Percentiles rank a stretch among this genome's conserved stretches.
phyloP scores from a whole-genome alignment of 2,797 vertebrate species.

The Mormyrops attenuatus region DNA sequence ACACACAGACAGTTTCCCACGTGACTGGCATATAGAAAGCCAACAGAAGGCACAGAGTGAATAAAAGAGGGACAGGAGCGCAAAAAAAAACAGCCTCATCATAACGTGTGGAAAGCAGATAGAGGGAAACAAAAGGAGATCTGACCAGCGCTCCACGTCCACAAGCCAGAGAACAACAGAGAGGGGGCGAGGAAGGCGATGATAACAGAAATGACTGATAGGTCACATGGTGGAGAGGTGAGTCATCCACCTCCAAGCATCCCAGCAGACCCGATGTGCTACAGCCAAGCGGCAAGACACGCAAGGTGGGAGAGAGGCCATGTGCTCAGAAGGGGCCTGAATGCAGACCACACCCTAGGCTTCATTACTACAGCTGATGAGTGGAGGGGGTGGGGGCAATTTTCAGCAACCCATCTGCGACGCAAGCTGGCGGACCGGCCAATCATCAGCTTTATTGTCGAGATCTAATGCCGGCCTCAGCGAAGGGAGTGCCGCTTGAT shows the following conservation, averaged over 20 bases:
- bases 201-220: slow-evolving; percentile 75
- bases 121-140: slow-evolving; percentile 18
- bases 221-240: slow-evolving; percentile 77
- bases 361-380: not conserved
- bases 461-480: not conserved
- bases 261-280: slow-evolving; percentile 56
- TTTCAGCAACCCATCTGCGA: not conserved
- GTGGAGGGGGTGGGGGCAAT: not conserved
- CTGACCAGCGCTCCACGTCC: not conserved
- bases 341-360: not conserved
- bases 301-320: not conserved
- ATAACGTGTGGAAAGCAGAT: not conserved
- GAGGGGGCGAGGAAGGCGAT: slow-evolving; percentile 28
- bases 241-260: slow-evolving; percentile 73
- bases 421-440: not conserved
- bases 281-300: not conserved
- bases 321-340: not conserved
- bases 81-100: not conserved
- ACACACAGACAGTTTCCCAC: slow-evolving; percentile 23
- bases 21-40: not conserved
- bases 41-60: not conserved
- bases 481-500: not conserved
- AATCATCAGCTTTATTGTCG: not conserved
- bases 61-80: not conserved
- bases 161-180: not conserved